phyloP scores from a whole-genome alignment of 2,888 invertebrate species.

The Synanthedon tipuliformis region DNA sequence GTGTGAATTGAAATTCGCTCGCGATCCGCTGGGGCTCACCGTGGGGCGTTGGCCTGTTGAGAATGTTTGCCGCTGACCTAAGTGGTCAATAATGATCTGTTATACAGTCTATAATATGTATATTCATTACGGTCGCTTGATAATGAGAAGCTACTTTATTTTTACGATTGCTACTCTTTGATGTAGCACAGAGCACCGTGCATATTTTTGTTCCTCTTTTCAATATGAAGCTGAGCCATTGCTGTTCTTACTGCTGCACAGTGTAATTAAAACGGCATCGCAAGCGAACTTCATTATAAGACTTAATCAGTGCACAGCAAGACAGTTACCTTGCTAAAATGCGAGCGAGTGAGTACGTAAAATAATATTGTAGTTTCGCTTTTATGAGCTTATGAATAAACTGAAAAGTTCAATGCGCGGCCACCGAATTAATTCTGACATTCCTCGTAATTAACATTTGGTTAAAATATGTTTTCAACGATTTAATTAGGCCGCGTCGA shows the following conservation, averaged over 20 bases:
- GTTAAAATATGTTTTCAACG: neutral
- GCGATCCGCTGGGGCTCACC: conserved; percentile 23
- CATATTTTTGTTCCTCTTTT: neutral
- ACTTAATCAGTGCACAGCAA: conserved; percentile 56
- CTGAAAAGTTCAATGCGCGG: neutral
- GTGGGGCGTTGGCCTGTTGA: conserved; percentile 62
- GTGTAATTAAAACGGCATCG: conserved; percentile 53
- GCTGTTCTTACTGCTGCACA: conserved; percentile 17
- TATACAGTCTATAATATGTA: conserved; percentile 47
- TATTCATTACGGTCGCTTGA: conserved; percentile 40
- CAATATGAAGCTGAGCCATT: neutral
- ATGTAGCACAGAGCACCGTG: conserved; percentile 7
- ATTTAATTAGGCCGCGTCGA: neutral
- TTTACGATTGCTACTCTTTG: conserved; percentile 14
- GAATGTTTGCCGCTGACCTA: conserved; percentile 65
- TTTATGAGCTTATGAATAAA: conserved; percentile 19
- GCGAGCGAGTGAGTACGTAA: conserved; percentile 16
- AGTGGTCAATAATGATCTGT: conserved; percentile 67
- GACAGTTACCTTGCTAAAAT: conserved; percentile 47
- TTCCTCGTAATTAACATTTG: conserved; percentile 3
- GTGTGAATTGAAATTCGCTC: conserved; percentile 28
- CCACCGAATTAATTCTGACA: conserved; percentile 2
- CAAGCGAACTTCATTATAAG: conserved; percentile 49
- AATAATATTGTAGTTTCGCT: conserved; percentile 29
- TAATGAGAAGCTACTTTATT: conserved; percentile 22